Conservation (phyloP, 2,888 invertebrate species). For the Physocephala rufipes region DNA sequence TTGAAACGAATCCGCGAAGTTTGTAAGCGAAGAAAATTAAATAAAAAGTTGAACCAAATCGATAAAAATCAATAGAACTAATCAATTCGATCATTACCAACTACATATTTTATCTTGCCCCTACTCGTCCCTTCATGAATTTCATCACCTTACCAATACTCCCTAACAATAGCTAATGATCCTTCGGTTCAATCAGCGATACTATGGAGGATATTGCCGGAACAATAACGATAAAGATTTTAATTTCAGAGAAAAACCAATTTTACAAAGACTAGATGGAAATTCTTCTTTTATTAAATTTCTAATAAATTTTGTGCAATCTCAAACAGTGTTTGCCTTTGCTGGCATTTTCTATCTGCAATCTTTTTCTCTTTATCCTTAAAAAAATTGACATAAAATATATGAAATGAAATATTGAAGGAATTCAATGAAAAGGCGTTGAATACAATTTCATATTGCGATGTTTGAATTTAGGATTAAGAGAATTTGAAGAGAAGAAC, state of each 20-base stretch:
- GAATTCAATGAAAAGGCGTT: background rate
- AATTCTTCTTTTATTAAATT: slow-evolving; percentile 33
- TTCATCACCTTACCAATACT: background rate
- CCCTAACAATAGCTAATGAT: background rate
- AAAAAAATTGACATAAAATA: slow-evolving; percentile 24
- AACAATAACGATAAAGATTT: background rate
- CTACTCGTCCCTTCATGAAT: too few species aligned
- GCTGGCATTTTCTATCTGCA: slow-evolving; percentile 2
- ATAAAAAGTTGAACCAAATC: slow-evolving; percentile 12
- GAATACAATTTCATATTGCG: slow-evolving; percentile 14
- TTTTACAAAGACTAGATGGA: background rate
- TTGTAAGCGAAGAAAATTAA: slow-evolving; percentile 30
- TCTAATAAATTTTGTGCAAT: slow-evolving; percentile 26
- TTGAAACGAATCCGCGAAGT: slow-evolving; percentile 43
- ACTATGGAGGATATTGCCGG: background rate
- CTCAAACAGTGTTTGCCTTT: background rate
- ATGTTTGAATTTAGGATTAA: too few species aligned
- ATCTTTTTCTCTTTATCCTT: background rate
- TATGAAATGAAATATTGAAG: too few species aligned
- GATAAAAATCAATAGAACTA: slow-evolving; percentile 7
- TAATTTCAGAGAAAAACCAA: background rate
- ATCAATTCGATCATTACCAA: background rate
- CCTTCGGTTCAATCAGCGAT: background rate
- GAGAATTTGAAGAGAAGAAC: too few species aligned
- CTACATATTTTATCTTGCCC: background rate